Evolutionary conservation across 1,140 invertebrate genomes (phyloP).

Genomic region (Centruroides vittatus): DNA sequence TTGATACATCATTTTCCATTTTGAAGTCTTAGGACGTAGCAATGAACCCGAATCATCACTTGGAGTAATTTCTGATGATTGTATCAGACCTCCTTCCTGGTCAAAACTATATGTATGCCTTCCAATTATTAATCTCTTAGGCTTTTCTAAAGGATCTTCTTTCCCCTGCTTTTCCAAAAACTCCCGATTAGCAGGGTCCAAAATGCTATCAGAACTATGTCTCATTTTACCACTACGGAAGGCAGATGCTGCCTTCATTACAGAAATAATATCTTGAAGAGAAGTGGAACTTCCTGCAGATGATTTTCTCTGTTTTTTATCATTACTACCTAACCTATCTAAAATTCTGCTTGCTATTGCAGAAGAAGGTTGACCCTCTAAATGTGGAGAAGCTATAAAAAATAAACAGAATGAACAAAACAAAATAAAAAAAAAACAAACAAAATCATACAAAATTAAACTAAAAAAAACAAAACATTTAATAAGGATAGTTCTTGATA

Average conservation of each 20-base stretch:
- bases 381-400: too few species aligned
- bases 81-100: constrained; percentile 37
- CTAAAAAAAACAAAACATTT: too few species aligned
- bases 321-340: too few species aligned
- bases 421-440: too few species aligned
- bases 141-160: constrained; percentile 20
- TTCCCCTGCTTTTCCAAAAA: constrained; percentile 36
- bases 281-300: too few species aligned
- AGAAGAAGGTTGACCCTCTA: too few species aligned
- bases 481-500: too few species aligned
- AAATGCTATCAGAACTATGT: constrained; percentile 23
- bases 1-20: constrained; percentile 12
- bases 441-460: too few species aligned
- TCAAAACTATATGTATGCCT: constrained; percentile 38
- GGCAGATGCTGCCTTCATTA: constrained; percentile 1
- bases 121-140: constrained; percentile 28
- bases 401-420: too few species aligned
- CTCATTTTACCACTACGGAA: constrained; percentile 2
- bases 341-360: too few species aligned
- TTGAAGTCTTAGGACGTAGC: not conserved
- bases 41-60: not conserved
- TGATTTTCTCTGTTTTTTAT: too few species aligned
- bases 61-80: constrained; percentile 15
- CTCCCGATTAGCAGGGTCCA: constrained; percentile 38
- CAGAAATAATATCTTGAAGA: not conserved